Conservation (phyloP, 2,797 vertebrate species). For the Enteromius trimaculatus region DNA sequence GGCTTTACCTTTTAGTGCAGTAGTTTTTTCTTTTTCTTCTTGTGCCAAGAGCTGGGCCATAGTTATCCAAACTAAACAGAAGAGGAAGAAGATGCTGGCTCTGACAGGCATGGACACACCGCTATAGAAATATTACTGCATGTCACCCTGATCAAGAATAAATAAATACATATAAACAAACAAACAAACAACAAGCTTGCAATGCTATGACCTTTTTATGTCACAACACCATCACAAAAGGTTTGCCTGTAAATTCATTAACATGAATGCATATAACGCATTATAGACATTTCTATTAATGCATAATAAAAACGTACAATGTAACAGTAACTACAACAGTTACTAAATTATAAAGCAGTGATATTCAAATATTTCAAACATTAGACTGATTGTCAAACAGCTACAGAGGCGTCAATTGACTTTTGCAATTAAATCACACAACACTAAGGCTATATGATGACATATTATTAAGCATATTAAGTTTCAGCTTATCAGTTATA, state of each 20-base stretch:
- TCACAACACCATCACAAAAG: neutral
- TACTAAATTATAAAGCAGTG: neutral
- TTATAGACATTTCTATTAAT: neutral
- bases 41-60: conserved; percentile 91
- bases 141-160: conserved; percentile 64
- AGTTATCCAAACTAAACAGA: conserved; percentile 77
- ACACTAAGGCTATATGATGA: neutral
- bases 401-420: neutral
- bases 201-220: neutral
- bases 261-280: neutral
- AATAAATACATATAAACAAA: neutral
- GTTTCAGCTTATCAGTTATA: neutral
- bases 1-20: conserved; percentile 90
- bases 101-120: conserved; percentile 82
- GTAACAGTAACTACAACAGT: neutral
- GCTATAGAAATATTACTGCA: conserved; percentile 68
- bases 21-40: conserved; percentile 95
- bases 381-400: neutral
- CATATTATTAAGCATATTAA: neutral
- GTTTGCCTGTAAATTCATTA: neutral
- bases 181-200: neutral
- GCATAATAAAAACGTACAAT: neutral
- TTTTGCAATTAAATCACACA: neutral
- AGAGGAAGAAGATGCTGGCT: conserved; percentile 75
- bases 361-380: neutral